Conservation (phyloP, 2,797 vertebrate species). For the Enteromius treurensis region DNA sequence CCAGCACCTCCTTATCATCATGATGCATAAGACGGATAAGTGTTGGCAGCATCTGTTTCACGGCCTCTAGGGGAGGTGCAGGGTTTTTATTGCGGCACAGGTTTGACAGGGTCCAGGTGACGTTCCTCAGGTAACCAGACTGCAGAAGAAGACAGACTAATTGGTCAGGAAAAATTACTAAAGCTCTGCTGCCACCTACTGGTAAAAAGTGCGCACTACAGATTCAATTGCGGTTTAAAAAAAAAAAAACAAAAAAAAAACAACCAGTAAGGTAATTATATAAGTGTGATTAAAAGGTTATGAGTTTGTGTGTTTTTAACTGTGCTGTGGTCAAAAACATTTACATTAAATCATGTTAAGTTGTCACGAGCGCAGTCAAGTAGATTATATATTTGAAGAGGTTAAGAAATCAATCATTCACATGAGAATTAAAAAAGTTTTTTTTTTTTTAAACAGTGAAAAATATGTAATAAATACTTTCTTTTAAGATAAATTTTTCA, state of each 20-base stretch:
- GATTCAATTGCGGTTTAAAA: neutral
- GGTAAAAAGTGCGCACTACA: conserved; percentile 21
- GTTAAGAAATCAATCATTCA: neutral
- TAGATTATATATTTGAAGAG: no score
- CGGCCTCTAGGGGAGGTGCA: conserved; percentile 85
- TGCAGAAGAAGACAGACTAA: conserved; percentile 58
- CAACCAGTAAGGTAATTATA: no score
- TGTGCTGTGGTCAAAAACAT: neutral
- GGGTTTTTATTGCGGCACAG: conserved; percentile 98
- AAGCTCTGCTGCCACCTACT: conserved; percentile 56
- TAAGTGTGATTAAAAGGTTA: no score
- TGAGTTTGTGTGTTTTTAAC: no score
- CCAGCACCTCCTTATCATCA: conserved; percentile 88
- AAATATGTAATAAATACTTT: no score
- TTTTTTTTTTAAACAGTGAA: neutral
- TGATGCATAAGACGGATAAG: conserved; percentile 87
- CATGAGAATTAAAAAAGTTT: neutral
- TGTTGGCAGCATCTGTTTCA: conserved; percentile 88
- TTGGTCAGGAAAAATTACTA: neutral
- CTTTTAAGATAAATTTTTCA: no score
- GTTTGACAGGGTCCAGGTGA: conserved; percentile 97
- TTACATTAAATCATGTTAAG: neutral
- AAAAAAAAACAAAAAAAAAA: no score
- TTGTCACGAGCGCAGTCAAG: neutral
- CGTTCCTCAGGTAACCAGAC: conserved; percentile 90